A percentile compares a stretch with the other conserved stretches of the same genome.
Evolutionary conservation across 2,113 vertebrate species (phyloP).

Genomic region (Lepus timidus): DNA sequence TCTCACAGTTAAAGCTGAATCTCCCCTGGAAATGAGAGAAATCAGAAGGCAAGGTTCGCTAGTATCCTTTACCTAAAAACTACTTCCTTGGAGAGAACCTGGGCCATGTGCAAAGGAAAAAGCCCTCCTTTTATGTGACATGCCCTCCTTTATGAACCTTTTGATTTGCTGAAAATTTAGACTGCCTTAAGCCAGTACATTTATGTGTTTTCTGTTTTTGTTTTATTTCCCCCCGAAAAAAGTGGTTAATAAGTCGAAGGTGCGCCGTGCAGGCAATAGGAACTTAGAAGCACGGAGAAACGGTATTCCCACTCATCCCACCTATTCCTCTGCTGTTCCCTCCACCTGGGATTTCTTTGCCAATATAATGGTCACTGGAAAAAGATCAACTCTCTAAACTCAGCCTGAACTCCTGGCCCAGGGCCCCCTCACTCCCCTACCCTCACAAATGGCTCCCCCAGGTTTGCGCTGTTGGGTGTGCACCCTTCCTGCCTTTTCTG

Average conservation of each 20-base stretch:
- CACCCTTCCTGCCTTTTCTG: neutral
- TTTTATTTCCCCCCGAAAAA: constrained; percentile 59
- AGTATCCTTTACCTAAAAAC: neutral
- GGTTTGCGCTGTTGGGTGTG: constrained; percentile 50
- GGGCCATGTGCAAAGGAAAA: neutral
- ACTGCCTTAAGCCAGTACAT: neutral
- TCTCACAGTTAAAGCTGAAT: neutral
- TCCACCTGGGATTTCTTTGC: constrained; percentile 24
- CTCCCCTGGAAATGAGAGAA: neutral
- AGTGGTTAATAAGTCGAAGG: constrained; percentile 84
- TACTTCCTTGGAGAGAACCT: neutral
- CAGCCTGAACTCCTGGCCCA: neutral
- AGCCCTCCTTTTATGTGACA: too few species aligned
- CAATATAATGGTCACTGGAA: neutral
- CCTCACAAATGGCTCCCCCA: neutral
- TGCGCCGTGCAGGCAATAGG: constrained; percentile 76
- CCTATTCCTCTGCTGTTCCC: neutral
- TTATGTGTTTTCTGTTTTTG: constrained; percentile 77
- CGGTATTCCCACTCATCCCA: constrained; percentile 72
- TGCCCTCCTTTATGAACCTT: neutral
- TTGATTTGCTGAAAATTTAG: neutral
- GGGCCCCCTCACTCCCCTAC: neutral
- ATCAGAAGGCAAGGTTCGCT: neutral
- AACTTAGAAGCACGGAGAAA: constrained; percentile 79
- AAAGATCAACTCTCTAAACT: constrained; percentile 34